phyloP scores from a whole-genome alignment of 1,140 invertebrate species.

The Grapholita molesta region DNA sequence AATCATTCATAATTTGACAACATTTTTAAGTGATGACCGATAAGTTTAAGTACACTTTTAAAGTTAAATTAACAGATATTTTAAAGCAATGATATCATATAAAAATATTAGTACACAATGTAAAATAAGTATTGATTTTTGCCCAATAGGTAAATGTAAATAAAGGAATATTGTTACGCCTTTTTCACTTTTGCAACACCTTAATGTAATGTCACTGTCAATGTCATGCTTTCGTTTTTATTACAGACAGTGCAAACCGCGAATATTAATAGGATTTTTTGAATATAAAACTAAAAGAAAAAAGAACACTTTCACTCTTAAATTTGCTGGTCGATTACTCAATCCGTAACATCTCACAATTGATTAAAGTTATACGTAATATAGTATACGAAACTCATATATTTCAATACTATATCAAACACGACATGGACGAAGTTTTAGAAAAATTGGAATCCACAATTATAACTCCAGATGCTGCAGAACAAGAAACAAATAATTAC shows the following conservation, averaged over 20 bases:
- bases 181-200: background rate
- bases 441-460: conserved; percentile 48
- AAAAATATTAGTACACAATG: background rate
- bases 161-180: background rate
- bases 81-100: background rate
- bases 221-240: background rate
- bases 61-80: background rate
- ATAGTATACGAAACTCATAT: background rate
- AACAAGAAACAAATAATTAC: conserved; percentile 33
- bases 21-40: background rate
- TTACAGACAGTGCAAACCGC: background rate
- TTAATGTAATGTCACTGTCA: background rate
- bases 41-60: background rate
- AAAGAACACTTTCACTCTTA: background rate
- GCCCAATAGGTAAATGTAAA: background rate
- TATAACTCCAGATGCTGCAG: conserved; percentile 18
- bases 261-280: background rate
- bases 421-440: conserved; percentile 49
- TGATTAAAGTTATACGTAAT: background rate
- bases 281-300: background rate
- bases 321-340: background rate
- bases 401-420: background rate
- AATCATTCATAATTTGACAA: background rate
- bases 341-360: background rate
- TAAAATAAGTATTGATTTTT: background rate